Conservation (phyloP, 2,888 invertebrate genomes). For the Leptothorax acervorum region DNA sequence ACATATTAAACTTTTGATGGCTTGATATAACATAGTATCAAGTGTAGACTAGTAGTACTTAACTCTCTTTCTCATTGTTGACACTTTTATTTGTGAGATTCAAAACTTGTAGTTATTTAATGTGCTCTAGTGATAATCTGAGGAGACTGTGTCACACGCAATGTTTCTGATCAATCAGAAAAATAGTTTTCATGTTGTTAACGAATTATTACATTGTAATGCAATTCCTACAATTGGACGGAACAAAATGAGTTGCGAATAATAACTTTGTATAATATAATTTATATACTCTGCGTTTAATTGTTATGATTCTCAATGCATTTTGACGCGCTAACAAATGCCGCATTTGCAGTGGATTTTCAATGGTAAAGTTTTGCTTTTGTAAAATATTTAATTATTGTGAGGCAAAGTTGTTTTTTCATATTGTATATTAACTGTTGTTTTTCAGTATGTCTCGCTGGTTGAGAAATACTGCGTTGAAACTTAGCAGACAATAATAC, state of each 20-base stretch:
- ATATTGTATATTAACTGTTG: neutral
- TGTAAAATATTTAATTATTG: neutral
- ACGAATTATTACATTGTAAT: constrained; percentile 9
- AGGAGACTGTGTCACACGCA: constrained; percentile 48
- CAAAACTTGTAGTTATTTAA: constrained; percentile 31
- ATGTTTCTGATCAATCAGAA: constrained; percentile 43
- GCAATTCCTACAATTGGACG: neutral
- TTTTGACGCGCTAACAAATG: neutral
- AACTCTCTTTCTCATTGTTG: constrained; percentile 51
- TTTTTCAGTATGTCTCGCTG: constrained; percentile 38
- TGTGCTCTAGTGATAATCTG: constrained; percentile 38
- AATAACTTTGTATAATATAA: neutral
- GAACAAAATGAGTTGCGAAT: neutral
- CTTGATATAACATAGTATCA: constrained; percentile 65
- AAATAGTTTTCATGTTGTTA: neutral
- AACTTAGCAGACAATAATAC: constrained; percentile 67
- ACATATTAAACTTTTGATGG: constrained; percentile 68
- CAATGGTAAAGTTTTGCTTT: neutral
- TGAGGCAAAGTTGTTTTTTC: neutral
- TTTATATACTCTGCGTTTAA: neutral
- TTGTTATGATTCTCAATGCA: neutral
- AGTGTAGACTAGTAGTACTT: constrained; percentile 39
- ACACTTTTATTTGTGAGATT: constrained; percentile 47
- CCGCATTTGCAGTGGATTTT: neutral
- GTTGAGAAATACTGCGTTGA: constrained; percentile 47